Percentiles rank a stretch among this genome's conserved stretches.
These are phyloP conservation scores for Aplysia californica DNA, from an alignment of 1,140 invertebrate genomes.

Conservation along the genomic window DNA sequence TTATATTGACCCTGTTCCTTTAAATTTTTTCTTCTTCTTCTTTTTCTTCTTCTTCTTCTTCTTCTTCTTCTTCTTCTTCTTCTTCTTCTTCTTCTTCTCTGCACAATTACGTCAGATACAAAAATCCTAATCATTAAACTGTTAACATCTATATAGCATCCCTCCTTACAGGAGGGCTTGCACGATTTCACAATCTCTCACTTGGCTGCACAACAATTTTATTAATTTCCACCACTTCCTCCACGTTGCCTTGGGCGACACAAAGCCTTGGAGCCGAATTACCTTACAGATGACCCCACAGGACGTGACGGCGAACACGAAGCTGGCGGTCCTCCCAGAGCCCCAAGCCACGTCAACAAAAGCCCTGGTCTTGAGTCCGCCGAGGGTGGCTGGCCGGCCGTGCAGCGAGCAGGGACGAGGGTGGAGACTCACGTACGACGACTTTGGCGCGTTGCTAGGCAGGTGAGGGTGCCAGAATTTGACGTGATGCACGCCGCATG, in stretches of 20 bases:
- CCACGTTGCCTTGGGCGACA: not conserved
- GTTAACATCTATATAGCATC: not conserved
- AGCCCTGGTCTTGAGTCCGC: not conserved
- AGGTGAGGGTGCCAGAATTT: slow-evolving; percentile 8
- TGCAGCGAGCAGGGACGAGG: not conserved
- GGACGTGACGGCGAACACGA: not conserved
- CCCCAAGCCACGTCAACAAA: slow-evolving; percentile 11
- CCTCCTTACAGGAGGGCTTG: too few species aligned
- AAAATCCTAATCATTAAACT: not conserved
- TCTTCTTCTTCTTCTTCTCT: too few species aligned
- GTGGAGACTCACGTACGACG: not conserved
- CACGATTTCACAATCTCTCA: not conserved
- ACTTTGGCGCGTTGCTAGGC: not conserved
- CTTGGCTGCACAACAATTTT: not conserved
- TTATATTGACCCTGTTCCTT: too few species aligned
- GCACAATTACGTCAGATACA: not conserved
- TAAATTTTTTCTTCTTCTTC: too few species aligned
- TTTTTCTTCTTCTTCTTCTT: too few species aligned
- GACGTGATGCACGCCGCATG: slow-evolving; percentile 2
- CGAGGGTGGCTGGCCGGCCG: not conserved
- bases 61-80: too few species aligned
- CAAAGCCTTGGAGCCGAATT: not conserved
- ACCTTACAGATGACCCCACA: slow-evolving; percentile 21
- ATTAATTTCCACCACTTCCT: not conserved
- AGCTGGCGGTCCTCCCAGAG: not conserved